Evolutionary conservation across 2,113 vertebrate species (phyloP).

Genomic region (Isurus oxyrinchus): DNA sequence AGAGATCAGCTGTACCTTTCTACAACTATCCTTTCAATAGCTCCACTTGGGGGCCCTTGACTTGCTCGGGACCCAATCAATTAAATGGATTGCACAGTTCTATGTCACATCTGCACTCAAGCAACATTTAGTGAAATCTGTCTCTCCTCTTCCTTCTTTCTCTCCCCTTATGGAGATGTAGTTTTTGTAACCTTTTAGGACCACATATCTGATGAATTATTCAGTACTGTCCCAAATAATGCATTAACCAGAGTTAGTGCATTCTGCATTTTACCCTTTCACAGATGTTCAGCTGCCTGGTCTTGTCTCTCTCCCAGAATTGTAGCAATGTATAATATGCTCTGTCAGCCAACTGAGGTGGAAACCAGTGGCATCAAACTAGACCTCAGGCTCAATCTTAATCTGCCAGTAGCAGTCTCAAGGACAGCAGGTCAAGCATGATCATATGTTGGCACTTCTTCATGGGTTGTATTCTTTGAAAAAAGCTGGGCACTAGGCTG

Average conservation of each 20-base stretch:
- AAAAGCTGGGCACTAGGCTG: background rate
- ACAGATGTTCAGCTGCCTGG: background rate
- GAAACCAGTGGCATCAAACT: background rate
- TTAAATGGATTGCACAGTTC: background rate
- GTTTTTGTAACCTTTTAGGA: background rate
- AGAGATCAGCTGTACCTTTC: background rate
- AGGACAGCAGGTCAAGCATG: constrained; percentile 2
- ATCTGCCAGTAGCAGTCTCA: background rate
- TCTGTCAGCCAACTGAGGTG: background rate
- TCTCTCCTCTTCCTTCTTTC: background rate
- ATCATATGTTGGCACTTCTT: background rate
- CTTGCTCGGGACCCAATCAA: background rate
- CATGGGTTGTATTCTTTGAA: background rate
- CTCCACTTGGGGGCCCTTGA: background rate
- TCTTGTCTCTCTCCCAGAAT: background rate
- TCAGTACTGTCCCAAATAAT: background rate
- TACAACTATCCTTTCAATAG: background rate
- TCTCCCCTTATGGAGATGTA: background rate
- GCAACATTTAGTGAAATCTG: background rate
- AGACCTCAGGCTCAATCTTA: background rate
- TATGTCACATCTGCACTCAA: background rate
- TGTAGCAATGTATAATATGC: background rate
- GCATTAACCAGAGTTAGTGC: background rate
- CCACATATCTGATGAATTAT: background rate
- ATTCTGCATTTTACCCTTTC: background rate